These are phyloP conservation scores for Alca torda DNA, from an alignment of 2,797 vertebrate species.

Conservation along the genomic window DNA sequence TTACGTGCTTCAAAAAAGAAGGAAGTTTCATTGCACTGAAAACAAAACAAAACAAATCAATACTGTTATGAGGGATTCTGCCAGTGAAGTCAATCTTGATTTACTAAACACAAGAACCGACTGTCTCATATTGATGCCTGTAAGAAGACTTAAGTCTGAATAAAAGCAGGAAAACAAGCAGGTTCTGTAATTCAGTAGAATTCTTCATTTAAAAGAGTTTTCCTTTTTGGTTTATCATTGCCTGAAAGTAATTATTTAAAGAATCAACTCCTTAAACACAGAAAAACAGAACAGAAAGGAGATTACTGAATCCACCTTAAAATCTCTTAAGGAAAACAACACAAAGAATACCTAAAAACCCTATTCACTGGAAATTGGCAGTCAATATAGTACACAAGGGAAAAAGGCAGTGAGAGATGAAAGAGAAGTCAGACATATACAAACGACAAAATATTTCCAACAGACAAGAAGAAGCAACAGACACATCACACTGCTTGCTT, in stretches of 20 bases:
- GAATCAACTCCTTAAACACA: background rate
- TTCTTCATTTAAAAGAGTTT: background rate
- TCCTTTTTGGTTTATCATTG: background rate
- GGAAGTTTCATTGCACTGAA: conserved; percentile 88
- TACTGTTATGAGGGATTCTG: background rate
- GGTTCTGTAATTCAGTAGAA: background rate
- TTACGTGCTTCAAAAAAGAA: conserved; percentile 87
- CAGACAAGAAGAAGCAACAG: background rate
- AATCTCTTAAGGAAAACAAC: background rate
- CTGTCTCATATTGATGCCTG: background rate
- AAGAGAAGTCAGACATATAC: background rate
- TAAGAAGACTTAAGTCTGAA: background rate
- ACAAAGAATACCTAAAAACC: background rate
- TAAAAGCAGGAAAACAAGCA: background rate
- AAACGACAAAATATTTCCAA: background rate
- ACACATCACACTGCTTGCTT: background rate
- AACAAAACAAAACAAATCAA: background rate
- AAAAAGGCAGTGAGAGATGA: background rate
- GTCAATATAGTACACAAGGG: background rate
- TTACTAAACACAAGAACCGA: background rate
- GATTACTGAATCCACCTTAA: background rate
- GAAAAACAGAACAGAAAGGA: background rate
- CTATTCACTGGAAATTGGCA: background rate
- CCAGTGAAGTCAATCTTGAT: background rate
- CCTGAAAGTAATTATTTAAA: background rate